Evolutionary conservation across 2,113 vertebrate species (phyloP).

Genomic region (Antennarius striatus): DNA sequence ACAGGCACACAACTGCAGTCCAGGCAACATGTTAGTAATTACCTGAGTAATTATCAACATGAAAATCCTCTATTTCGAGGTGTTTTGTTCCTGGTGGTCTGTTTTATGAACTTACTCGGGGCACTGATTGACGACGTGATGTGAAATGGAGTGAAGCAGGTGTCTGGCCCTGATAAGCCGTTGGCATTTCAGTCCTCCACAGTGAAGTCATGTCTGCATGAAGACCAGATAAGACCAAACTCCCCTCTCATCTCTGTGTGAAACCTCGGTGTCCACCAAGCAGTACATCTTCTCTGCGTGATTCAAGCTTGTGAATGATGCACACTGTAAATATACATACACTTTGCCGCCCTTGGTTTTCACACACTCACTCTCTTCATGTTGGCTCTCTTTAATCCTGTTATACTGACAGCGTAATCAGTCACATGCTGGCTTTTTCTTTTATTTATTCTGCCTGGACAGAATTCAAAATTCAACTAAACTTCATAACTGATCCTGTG

Average conservation of each 20-base stretch:
- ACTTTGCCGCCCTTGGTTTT: conserved; percentile 34
- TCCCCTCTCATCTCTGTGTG: conserved; percentile 21
- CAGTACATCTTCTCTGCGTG: conserved; percentile 5
- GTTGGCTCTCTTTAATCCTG: conserved; percentile 52
- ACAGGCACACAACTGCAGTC: too few species aligned
- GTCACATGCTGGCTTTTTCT: conserved; percentile 63
- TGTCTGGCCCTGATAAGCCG: conserved; percentile 23
- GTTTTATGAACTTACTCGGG: conserved; percentile 1
- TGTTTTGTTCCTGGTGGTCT: neutral
- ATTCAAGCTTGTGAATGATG: conserved; percentile 15
- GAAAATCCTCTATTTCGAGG: neutral
- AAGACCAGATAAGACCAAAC: conserved; percentile 29
- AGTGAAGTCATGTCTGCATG: conserved; percentile 12
- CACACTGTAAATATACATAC: conserved; percentile 26
- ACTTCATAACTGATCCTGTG: conserved; percentile 14
- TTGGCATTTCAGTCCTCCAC: conserved; percentile 20
- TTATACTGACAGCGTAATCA: conserved; percentile 64
- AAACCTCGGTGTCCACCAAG: conserved; percentile 12
- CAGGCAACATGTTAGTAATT: too few species aligned
- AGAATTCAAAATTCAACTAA: conserved; percentile 46
- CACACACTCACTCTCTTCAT: conserved; percentile 14
- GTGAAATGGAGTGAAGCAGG: conserved; percentile 28
- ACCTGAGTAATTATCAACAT: too few species aligned
- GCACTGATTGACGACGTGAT: neutral
- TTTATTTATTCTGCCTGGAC: conserved; percentile 48